These are phyloP conservation scores for Dendropsophus ebraccatus DNA, from an alignment of 2,113 vertebrate genomes.

Conservation along the genomic window DNA sequence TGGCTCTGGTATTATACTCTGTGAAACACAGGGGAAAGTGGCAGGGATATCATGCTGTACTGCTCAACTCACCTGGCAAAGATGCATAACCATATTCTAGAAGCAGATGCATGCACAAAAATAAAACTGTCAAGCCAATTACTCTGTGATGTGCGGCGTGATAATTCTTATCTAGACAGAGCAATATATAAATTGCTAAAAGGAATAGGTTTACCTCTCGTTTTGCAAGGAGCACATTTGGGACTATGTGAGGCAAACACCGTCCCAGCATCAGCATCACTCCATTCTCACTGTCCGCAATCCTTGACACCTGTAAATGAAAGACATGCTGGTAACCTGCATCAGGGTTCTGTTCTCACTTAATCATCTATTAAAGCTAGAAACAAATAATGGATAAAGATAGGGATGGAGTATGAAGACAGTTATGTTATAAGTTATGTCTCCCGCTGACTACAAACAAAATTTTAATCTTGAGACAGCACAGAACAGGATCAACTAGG, in stretches of 20 bases:
- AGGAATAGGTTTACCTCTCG: slow-evolving; percentile 83
- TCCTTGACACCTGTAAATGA: slow-evolving; percentile 88
- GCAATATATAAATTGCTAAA: not conserved
- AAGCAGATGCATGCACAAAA: slow-evolving; percentile 93
- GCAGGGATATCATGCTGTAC: slow-evolving; percentile 77
- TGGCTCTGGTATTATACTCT: slow-evolving; percentile 58
- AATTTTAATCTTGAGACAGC: too few relatives aligned
- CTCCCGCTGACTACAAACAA: too few relatives aligned
- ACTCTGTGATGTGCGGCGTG: slow-evolving; percentile 45
- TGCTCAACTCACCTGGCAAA: slow-evolving; percentile 95
- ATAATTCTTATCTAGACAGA: slow-evolving; percentile 48
- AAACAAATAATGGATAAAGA: too few relatives aligned
- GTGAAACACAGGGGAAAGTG: slow-evolving; percentile 67
- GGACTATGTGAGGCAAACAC: slow-evolving; percentile 97
- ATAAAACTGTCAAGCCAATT: slow-evolving; percentile 81
- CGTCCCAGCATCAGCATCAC: slow-evolving; percentile 97
- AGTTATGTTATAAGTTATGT: too few relatives aligned
- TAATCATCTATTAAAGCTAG: not conserved
- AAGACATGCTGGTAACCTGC: not conserved
- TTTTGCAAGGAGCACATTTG: slow-evolving; percentile 96
- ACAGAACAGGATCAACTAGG: too few relatives aligned
- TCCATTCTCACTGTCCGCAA: slow-evolving; percentile 93
- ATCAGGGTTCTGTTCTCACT: not conserved
- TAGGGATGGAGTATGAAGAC: too few relatives aligned
- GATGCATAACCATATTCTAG: slow-evolving; percentile 98